Base-by-base conservation (phyloP, 2,888 invertebrate species). In the Torymus tubicola region DNA sequence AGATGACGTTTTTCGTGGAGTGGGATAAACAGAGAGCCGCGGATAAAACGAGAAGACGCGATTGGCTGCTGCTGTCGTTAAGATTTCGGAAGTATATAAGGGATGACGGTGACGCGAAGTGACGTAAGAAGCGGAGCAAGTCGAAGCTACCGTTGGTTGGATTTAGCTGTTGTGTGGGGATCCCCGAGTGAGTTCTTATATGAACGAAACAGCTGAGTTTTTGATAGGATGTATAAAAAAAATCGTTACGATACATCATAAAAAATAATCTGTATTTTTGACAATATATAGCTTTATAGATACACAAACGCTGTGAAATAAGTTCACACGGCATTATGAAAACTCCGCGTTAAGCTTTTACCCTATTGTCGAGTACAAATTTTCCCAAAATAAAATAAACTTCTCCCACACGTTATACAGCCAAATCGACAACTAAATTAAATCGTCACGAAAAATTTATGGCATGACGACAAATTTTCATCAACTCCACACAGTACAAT, bases 11-110 rank as follows among this genome's bases (percentile, higher is more conserved):
- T 64, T 14, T 18, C 42, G 53, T 72, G 50, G 12, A 42, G 42
- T 42, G 42, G 21, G 31, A 16, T 8, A 18, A 42, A 18, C 8
- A 52, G 13, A 65, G 53, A n/a, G 4, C 12, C 18, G 10, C 5
- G 71, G 16, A 63, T 58, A 12, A 18, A 21, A 18, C 10, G 18
- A 42, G n/a, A 31, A 50, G 57, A 13, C 12, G 60, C 8, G 21
- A 67, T 67, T 75, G 75, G 67, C 11, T 67, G 61, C n/a, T 63
- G 52, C n/a, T 52, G 68, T n/a, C 31, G 55, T 16, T 60, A 60
- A 63, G 55, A 72, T 24, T 72, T 63, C 0, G 12, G 18, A 57
- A 57, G 31, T 69, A n/a, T n/a, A n/a, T n/a, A 69, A 58, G 70
- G 70, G 58, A 58, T 70, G 70, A 2, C 58, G 58, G 24, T 57